These are phyloP conservation scores for Tetragonula clypearis DNA, from an alignment of 1,140 invertebrate genomes.

Conservation along the genomic window DNA sequence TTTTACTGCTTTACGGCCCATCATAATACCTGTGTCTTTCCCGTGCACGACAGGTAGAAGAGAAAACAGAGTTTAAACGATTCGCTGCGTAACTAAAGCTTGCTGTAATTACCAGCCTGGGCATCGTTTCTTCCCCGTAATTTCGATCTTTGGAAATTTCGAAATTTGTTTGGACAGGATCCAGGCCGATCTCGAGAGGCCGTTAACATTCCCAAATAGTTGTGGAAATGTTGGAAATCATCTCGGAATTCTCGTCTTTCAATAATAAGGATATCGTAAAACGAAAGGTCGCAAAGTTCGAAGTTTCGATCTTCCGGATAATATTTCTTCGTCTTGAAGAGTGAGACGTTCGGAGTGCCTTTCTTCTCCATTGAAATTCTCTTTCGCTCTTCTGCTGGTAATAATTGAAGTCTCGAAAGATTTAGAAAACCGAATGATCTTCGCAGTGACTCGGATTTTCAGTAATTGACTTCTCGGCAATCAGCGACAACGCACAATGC, in stretches of 20 bases:
- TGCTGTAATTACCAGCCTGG: background rate
- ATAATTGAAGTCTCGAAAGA: too few relatives aligned
- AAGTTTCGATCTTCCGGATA: too few relatives aligned
- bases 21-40: slow-evolving; percentile 72
- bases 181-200: background rate
- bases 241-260: too few relatives aligned
- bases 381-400: too few relatives aligned
- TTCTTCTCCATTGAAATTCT: too few relatives aligned
- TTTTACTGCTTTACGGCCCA: slow-evolving; percentile 78
- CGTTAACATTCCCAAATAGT: too few relatives aligned
- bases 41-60: slow-evolving; percentile 73
- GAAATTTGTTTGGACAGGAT: background rate
- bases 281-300: too few relatives aligned
- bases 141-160: too few relatives aligned
- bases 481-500: background rate
- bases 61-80: background rate
- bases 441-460: background rate
- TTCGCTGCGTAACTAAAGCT: background rate
- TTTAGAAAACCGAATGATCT: background rate
- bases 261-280: too few relatives aligned
- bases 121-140: background rate
- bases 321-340: too few relatives aligned
- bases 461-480: background rate
- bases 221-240: too few relatives aligned
- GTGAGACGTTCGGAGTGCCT: too few relatives aligned